Base-by-base conservation (phyloP, 2,888 invertebrate species). In the Lasioglossum villosulum region DNA sequence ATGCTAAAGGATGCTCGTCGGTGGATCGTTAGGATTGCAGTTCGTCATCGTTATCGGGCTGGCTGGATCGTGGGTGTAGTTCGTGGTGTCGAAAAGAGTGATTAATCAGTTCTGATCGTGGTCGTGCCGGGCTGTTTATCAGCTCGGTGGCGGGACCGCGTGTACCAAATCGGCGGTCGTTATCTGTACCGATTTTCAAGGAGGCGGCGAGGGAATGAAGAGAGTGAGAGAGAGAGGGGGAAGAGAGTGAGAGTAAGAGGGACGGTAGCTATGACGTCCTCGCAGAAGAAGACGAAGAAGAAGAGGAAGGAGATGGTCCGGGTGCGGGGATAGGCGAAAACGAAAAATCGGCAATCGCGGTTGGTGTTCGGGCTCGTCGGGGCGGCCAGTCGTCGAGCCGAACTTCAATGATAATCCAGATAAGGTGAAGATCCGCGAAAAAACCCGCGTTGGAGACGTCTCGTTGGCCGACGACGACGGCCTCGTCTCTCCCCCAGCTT, bases 321-420 rank as follows among this genome's bases (percentile, higher is more conserved):
- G 16, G 19, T 37, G 23, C n/a, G 12, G 19, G 37, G n/a, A n/a
- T 23, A 23, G 34, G 10, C 66, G 23, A 52, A 68, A 37, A 68
- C 39, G 68, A 34, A 39, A 68, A 39, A 68, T 68, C 39, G 68
- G n/a, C n/a, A 23, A 39, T 70, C 70, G 39, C n/a, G 37, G 37
- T 66, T 37, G 5, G 23, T n/a, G 14, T 39, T 2, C 23, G 52
- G 23, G 56, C 14, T 19, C 23, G 59, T 42, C 37, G n/a, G 42
- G n/a, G 23, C 34, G 42, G 23, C 37, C 42, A 52, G 81, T 86
- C 80, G 79, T 87, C 83, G 23, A 78, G 87, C 82, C 87, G 45
- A 84, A 78, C 82, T 82, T 87, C 83, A 72, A 84, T 81, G 84
- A 82, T 80, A 75, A 84, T 74, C 42, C 79, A 80, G 86, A 90